Percentiles rank a stretch among this genome's conserved stretches.
Evolutionary conservation across 2,797 vertebrate genomes (phyloP).

Genomic region (Hypotaenidia philippensis): DNA sequence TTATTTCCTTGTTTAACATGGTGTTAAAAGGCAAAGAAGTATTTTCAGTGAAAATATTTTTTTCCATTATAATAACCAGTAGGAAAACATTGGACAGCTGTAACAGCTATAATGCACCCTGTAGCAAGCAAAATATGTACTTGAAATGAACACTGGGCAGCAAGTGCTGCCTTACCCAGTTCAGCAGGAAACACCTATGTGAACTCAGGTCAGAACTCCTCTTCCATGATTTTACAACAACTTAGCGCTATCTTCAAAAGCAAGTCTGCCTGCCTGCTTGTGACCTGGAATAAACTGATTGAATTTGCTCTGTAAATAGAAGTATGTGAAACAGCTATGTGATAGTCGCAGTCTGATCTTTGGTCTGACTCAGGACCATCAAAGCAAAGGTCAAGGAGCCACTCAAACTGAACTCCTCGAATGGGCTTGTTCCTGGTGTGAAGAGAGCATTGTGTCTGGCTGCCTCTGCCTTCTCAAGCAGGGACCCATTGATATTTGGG

Average conservation of each 20-base stretch:
- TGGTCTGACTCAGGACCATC: background rate
- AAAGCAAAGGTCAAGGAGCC: background rate
- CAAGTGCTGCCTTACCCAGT: background rate
- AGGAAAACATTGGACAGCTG: conserved; percentile 30
- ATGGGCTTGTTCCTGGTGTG: background rate
- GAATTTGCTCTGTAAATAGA: background rate
- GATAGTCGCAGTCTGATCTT: background rate
- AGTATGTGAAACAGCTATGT: background rate
- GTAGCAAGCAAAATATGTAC: background rate
- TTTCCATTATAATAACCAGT: background rate
- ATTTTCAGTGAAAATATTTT: conserved; percentile 59
- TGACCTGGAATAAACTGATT: background rate
- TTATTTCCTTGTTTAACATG: background rate
- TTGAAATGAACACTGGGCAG: background rate
- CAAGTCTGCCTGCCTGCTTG: background rate
- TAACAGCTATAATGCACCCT: conserved; percentile 1
- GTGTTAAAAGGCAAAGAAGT: conserved; percentile 8
- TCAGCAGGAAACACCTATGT: background rate
- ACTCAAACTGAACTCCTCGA: rapidly evolving
- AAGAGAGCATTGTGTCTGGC: background rate
- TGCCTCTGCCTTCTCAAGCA: background rate
- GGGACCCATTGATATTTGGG: background rate
- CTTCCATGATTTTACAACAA: background rate
- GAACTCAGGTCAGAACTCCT: background rate
- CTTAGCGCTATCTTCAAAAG: background rate